phyloP scores from a whole-genome alignment of 1,140 invertebrate species.

The Pomacea maculata region DNA sequence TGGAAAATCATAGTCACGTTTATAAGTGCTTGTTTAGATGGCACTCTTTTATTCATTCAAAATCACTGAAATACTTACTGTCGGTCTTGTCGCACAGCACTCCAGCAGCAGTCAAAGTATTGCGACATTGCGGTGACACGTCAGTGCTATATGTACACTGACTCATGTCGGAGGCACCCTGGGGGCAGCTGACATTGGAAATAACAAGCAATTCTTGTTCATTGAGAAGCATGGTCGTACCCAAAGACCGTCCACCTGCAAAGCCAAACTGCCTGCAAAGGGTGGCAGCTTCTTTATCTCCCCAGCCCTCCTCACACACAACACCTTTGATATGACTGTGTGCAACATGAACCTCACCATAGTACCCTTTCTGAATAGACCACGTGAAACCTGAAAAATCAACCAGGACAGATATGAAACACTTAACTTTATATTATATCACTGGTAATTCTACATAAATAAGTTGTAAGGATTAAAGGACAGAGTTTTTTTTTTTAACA shows the following conservation, averaged over 20 bases:
- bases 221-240: constrained; percentile 11
- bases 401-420: background rate
- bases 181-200: constrained; percentile 37
- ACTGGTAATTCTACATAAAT: too few species aligned
- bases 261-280: constrained; percentile 41
- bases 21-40: too few species aligned
- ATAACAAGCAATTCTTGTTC: constrained; percentile 38
- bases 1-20: background rate
- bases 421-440: background rate
- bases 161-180: constrained; percentile 28
- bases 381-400: constrained; percentile 37
- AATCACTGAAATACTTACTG: constrained; percentile 31
- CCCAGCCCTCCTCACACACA: constrained; percentile 47
- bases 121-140: constrained; percentile 36
- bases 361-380: constrained; percentile 30
- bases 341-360: constrained; percentile 42
- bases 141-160: constrained; percentile 33
- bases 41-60: background rate
- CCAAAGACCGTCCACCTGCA: constrained; percentile 42
- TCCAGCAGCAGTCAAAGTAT: constrained; percentile 43
- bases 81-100: constrained; percentile 49
- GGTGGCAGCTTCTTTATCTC: constrained; percentile 44
- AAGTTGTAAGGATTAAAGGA: too few species aligned
- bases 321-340: constrained; percentile 43
- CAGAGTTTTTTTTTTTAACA: too few species aligned